Evolutionary conservation across 2,113 vertebrate genomes (phyloP).

Genomic region (Bubo blakistoni): DNA sequence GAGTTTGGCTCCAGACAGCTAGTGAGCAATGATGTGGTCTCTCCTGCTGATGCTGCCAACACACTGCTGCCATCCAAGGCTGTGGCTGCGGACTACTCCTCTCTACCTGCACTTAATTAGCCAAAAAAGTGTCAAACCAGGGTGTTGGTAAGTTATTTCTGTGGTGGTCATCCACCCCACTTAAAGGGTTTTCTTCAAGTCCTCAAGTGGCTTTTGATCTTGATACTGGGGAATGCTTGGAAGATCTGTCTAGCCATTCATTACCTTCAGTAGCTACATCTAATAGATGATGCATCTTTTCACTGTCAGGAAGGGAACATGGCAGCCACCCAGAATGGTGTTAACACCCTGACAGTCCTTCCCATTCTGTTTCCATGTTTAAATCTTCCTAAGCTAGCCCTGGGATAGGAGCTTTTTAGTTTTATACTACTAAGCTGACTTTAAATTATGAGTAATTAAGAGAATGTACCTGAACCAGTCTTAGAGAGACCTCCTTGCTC

Average conservation of each 20-base stretch:
- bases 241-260: background rate
- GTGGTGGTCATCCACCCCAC: background rate
- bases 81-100: background rate
- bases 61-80: background rate
- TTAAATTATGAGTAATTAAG: background rate
- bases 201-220: background rate
- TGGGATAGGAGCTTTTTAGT: background rate
- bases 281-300: background rate
- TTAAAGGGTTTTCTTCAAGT: background rate
- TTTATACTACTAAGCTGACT: background rate
- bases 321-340: background rate
- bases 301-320: background rate
- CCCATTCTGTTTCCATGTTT: background rate
- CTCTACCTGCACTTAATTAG: background rate
- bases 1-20: background rate
- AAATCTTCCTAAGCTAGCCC: background rate
- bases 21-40: background rate
- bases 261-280: background rate
- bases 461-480: background rate
- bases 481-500: background rate
- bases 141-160: background rate
- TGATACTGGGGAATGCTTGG: background rate
- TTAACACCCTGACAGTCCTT: background rate
- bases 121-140: background rate
- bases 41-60: background rate